Percentiles rank a stretch among this genome's conserved stretches.
Evolutionary conservation across 2,888 invertebrate species (phyloP).

Genomic region (Uropetala carovei): DNA sequence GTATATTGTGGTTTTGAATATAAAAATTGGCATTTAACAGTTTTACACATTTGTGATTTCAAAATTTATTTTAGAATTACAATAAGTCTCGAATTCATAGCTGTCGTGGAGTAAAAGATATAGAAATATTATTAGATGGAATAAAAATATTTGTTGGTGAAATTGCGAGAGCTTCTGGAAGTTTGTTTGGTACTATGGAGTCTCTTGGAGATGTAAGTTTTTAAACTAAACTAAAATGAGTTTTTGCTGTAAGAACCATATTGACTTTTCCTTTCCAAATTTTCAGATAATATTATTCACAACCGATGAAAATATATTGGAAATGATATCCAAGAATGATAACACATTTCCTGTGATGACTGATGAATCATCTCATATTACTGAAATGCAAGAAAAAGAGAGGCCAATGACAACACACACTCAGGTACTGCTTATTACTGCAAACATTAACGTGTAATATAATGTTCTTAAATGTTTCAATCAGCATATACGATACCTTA

Average conservation of each 20-base stretch:
- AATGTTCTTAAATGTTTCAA: neutral
- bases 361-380: conserved; percentile 75
- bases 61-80: conserved; percentile 83
- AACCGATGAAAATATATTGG: conserved; percentile 84
- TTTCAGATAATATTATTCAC: conserved; percentile 90
- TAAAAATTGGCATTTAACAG: neutral
- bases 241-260: conserved; percentile 4
- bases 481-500: neutral
- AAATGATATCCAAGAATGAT: conserved; percentile 78
- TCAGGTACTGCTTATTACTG: conserved; percentile 68
- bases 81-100: conserved; percentile 92
- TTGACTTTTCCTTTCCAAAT: conserved; percentile 70
- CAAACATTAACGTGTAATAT: conserved; percentile 41
- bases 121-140: conserved; percentile 84
- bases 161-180: conserved; percentile 87
- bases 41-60: neutral
- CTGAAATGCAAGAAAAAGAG: conserved; percentile 77
- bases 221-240: neutral
- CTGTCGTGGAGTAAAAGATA: conserved; percentile 84
- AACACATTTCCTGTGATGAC: conserved; percentile 72
- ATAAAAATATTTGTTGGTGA: conserved; percentile 87
- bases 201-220: conserved; percentile 83
- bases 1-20: neutral
- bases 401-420: conserved; percentile 81
- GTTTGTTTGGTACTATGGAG: conserved; percentile 82